Evolutionary conservation across 2,113 vertebrate genomes (phyloP).

Genomic region (Gila orcuttii): DNA sequence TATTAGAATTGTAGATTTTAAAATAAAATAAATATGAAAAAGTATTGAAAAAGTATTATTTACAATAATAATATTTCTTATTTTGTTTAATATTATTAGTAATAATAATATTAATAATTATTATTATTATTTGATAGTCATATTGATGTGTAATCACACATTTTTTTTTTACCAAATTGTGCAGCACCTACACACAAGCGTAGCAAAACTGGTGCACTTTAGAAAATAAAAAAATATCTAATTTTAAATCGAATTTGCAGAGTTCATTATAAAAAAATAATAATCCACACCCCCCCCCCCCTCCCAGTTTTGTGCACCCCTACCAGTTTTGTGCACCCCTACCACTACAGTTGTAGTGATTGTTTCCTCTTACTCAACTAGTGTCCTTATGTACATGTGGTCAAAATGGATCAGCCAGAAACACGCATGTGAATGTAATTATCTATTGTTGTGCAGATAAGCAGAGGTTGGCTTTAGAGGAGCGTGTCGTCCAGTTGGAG

Average conservation of each 20-base stretch:
- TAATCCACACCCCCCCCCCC: too few species aligned
- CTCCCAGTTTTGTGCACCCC: too few species aligned
- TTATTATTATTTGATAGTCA: background rate
- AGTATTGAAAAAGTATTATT: background rate
- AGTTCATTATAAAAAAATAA: too few species aligned
- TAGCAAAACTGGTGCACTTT: too few species aligned
- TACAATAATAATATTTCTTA: background rate
- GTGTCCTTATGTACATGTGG: background rate
- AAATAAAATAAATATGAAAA: background rate
- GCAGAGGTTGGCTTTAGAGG: slow-evolving; percentile 78
- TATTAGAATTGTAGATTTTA: background rate
- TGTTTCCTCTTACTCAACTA: background rate
- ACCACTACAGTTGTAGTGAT: too few species aligned
- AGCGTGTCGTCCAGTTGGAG: slow-evolving; percentile 79
- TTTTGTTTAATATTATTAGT: background rate
- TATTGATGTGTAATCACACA: too few species aligned
- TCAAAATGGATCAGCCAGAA: background rate
- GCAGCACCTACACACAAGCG: too few species aligned
- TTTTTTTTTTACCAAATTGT: too few species aligned
- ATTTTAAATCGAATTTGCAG: background rate
- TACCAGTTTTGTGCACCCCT: background rate
- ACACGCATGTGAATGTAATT: background rate
- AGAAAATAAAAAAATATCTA: background rate
- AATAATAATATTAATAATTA: background rate
- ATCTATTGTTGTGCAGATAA: slow-evolving; percentile 71